These are phyloP conservation scores for Pandion haliaetus DNA, from an alignment of 2,113 vertebrate species.

Conservation along the genomic window DNA sequence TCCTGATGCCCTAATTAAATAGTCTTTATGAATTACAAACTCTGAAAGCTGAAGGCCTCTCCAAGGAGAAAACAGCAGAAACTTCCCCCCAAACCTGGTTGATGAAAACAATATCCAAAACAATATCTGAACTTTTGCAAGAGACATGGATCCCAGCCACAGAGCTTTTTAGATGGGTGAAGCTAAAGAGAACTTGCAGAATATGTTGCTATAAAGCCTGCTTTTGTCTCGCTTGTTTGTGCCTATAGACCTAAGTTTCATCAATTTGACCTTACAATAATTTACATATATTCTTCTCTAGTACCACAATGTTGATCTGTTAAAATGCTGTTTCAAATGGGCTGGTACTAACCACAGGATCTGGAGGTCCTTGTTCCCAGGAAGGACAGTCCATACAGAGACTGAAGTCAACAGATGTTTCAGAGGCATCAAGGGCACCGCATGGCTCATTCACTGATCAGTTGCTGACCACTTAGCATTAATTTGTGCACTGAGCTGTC, in stretches of 20 bases:
- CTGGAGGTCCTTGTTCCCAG: not conserved
- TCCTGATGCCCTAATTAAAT: not conserved
- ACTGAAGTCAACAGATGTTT: not conserved
- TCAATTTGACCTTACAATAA: not conserved
- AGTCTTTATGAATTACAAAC: not conserved
- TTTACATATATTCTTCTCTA: not conserved
- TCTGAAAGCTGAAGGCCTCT: not conserved
- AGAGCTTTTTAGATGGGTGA: not conserved
- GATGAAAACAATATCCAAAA: not conserved
- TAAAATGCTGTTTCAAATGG: not conserved
- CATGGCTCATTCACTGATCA: not conserved
- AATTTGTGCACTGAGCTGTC: not conserved
- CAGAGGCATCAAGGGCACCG: not conserved
- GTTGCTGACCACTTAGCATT: not conserved
- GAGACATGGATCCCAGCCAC: not conserved
- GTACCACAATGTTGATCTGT: not conserved
- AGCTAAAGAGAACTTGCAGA: not conserved
- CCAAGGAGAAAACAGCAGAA: not conserved
- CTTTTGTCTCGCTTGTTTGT: not conserved
- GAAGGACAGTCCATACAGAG: not conserved
- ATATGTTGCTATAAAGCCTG: not conserved
- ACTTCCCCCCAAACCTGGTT: not conserved
- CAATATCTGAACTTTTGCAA: not conserved
- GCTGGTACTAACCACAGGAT: not conserved
- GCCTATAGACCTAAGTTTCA: not conserved